Evolutionary conservation across 2,888 invertebrate species (phyloP).

Genomic region (Sarcophaga variegata): DNA sequence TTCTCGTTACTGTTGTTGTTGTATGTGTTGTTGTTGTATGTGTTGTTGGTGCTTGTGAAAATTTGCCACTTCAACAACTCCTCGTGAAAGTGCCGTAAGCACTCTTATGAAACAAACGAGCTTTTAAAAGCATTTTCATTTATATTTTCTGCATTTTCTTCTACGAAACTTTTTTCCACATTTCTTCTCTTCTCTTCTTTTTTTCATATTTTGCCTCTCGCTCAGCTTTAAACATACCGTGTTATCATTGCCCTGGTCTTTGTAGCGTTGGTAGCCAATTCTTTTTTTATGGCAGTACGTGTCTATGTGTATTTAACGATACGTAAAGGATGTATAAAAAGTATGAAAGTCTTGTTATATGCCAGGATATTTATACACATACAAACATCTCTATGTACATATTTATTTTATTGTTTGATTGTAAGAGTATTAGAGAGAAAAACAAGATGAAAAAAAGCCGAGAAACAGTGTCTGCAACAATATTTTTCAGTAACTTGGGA

Average conservation of each 20-base stretch:
- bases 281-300: slow-evolving; percentile 24
- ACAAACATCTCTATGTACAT: slow-evolving; percentile 42
- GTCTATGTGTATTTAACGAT: slow-evolving; percentile 55
- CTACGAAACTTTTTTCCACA: slow-evolving; percentile 46
- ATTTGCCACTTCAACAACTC: slow-evolving; percentile 82
- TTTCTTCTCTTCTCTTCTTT: slow-evolving; percentile 36
- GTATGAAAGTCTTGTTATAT: slow-evolving; percentile 26
- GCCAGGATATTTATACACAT: slow-evolving; percentile 5
- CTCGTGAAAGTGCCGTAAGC: slow-evolving; percentile 81
- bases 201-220: slow-evolving; percentile 41
- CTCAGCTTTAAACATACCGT: slow-evolving; percentile 44
- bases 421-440: slow-evolving; percentile 51
- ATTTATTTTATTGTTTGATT: slow-evolving; percentile 64
- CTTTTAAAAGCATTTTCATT: slow-evolving; percentile 80
- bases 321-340: slow-evolving; percentile 15
- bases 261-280: slow-evolving; percentile 55
- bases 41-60: slow-evolving; percentile 80
- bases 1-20: slow-evolving; percentile 58
- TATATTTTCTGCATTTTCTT: slow-evolving; percentile 78
- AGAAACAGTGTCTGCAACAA: slow-evolving; percentile 48
- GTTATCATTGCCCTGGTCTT: too few relatives aligned
- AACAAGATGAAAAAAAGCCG: too few relatives aligned
- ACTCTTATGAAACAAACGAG: slow-evolving; percentile 81
- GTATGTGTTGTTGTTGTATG: slow-evolving; percentile 75
- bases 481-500: slow-evolving; percentile 76